These are phyloP conservation scores for Meliscaeva auricollis DNA, from an alignment of 2,888 invertebrate genomes.

Conservation along the genomic window DNA sequence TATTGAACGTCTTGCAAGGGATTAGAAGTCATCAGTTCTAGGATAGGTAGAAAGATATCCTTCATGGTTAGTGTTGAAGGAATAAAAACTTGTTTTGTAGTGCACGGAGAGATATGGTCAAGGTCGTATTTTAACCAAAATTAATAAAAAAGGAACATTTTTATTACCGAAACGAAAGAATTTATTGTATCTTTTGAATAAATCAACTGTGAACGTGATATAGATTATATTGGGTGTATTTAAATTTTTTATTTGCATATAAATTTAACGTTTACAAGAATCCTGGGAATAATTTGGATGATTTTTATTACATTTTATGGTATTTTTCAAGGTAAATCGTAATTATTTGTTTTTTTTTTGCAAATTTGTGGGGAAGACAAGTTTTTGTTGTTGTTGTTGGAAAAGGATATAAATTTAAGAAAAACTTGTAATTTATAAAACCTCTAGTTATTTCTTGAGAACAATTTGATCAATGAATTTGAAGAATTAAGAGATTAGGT, in stretches of 20 bases:
- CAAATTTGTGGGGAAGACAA: constrained; percentile 56
- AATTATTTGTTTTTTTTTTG: constrained; percentile 18
- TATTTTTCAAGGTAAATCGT: constrained; percentile 48
- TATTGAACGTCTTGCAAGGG: constrained; percentile 44
- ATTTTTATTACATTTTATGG: constrained; percentile 50
- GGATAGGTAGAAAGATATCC: constrained; percentile 38
- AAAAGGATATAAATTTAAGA: constrained; percentile 58
- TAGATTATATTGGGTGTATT: constrained; percentile 62
- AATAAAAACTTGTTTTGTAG: constrained; percentile 48
- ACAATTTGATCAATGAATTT: not conserved
- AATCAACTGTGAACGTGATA: constrained; percentile 35
- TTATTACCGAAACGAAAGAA: constrained; percentile 64
- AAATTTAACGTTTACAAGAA: constrained; percentile 60
- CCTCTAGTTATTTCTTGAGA: not conserved
- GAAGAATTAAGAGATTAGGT: not conserved
- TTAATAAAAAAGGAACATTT: constrained; percentile 65
- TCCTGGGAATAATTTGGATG: constrained; percentile 68
- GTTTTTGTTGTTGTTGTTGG: constrained; percentile 51
- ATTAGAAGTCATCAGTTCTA: constrained; percentile 63
- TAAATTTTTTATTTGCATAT: constrained; percentile 67
- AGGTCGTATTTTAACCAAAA: constrained; percentile 68
- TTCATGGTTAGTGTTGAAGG: constrained; percentile 39
- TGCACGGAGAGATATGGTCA: constrained; percentile 35
- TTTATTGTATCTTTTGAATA: constrained; percentile 28
- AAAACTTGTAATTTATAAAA: constrained; percentile 25